phyloP scores from a whole-genome alignment of 2,888 invertebrate genomes.

The Iphiclides podalirius region DNA sequence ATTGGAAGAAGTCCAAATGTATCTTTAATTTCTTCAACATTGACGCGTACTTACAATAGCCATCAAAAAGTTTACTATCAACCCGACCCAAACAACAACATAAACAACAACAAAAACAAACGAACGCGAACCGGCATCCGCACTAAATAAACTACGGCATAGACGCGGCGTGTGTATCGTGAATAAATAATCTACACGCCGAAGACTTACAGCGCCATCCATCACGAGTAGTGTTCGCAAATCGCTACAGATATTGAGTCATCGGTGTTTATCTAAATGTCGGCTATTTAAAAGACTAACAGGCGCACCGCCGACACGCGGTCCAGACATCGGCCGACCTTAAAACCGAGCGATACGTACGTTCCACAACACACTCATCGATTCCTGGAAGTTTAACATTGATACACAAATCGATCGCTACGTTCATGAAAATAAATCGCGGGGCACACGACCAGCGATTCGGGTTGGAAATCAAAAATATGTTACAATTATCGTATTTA shows the following conservation, averaged over 20 bases:
- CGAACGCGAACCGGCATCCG: not conserved
- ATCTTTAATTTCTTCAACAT: no score
- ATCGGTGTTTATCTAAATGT: slow-evolving; percentile 27
- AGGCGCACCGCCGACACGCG: slow-evolving; percentile 51
- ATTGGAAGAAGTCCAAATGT: no score
- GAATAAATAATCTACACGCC: slow-evolving; percentile 13
- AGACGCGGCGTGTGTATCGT: not conserved
- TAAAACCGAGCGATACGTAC: slow-evolving; percentile 29
- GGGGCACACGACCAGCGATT: no score
- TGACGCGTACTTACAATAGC: no score
- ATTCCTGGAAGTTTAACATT: slow-evolving; percentile 33
- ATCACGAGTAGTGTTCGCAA: slow-evolving; percentile 20
- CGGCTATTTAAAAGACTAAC: slow-evolving; percentile 35
- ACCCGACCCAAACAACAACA: slow-evolving; percentile 4
- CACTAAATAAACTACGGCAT: slow-evolving; percentile 9
- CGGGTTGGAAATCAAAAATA: slow-evolving; percentile 10
- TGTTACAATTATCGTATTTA: no score
- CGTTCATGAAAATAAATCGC: slow-evolving; percentile 34
- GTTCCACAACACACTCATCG: slow-evolving; percentile 33
- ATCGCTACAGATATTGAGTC: slow-evolving; percentile 22
- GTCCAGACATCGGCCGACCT: slow-evolving; percentile 50
- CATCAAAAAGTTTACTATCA: no score
- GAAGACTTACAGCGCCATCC: slow-evolving; percentile 16
- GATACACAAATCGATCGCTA: slow-evolving; percentile 30
- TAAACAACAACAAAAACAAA: slow-evolving; percentile 18